Conservation (phyloP, 23 tunicate genomes). For the Ascidia mentula region DNA sequence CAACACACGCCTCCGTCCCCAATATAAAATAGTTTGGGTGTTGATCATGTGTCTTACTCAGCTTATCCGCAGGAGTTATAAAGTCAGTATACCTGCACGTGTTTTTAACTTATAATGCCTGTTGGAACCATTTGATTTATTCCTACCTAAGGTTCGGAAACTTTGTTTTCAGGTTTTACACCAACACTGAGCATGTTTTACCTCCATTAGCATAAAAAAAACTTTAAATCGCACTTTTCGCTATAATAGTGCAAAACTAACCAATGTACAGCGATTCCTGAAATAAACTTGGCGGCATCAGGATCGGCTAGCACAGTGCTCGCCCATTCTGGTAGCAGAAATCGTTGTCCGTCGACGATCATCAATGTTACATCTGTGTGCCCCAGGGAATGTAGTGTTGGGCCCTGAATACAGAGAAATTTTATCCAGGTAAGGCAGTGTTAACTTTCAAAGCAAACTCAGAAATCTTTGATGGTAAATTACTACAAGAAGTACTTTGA, state of each 20-base stretch:
- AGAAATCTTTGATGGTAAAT: too few species aligned
- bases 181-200: too few species aligned
- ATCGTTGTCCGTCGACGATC: conserved; percentile 76
- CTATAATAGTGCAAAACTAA: too few species aligned
- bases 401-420: conserved; percentile 81
- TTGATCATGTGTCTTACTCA: conserved; percentile 54
- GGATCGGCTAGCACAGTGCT: conserved; percentile 46
- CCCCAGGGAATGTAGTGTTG: conserved; percentile 57
- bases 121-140: background rate
- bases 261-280: conserved; percentile 91
- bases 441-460: too few species aligned
- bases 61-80: conserved; percentile 23
- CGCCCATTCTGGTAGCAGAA: conserved; percentile 64
- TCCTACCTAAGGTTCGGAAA: too few species aligned
- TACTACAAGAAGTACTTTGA: too few species aligned
- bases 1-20: conserved; percentile 83
- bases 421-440: too few species aligned
- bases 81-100: conserved; percentile 74
- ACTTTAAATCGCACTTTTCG: too few species aligned
- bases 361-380: conserved; percentile 63
- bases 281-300: conserved; percentile 56
- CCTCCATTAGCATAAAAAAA: background rate
- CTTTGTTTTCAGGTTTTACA: too few species aligned
- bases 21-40: conserved; percentile 77
- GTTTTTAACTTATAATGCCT: background rate